A percentile compares a stretch with the other conserved stretches of the same genome.
phyloP scores from a whole-genome alignment of 1,140 invertebrate genomes.

The Drosophila pectinifera region DNA sequence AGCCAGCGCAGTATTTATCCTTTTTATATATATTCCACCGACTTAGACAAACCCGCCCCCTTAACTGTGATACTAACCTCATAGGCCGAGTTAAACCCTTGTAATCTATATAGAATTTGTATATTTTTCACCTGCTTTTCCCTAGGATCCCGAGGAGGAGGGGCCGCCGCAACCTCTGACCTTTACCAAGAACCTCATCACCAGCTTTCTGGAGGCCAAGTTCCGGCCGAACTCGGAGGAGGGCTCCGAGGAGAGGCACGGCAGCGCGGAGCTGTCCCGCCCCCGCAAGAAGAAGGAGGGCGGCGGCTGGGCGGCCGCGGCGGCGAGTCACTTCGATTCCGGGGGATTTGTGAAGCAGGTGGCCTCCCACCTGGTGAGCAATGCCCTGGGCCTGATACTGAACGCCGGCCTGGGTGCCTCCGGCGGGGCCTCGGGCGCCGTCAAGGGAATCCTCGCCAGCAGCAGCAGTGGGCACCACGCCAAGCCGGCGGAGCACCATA shows the following conservation, averaged over 20 bases:
- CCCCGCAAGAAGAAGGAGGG: constrained; percentile 47
- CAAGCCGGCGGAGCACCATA: constrained; percentile 31
- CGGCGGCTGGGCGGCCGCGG: constrained; percentile 18
- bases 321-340: constrained; percentile 64
- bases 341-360: constrained; percentile 78
- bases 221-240: constrained; percentile 52
- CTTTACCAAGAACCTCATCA: constrained; percentile 73
- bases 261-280: constrained; percentile 42
- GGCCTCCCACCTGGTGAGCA: constrained; percentile 74
- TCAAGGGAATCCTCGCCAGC: constrained; percentile 67
- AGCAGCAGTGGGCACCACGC: constrained; percentile 58
- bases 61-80: constrained; percentile 59
- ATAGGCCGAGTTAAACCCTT: rapidly evolving
- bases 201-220: constrained; percentile 73
- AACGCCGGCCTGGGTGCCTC: constrained; percentile 78
- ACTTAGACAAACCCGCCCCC: not conserved
- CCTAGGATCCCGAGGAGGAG: constrained; percentile 82
- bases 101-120: too few relatives aligned
- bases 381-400: constrained; percentile 67
- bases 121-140: not conserved
- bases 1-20: constrained; percentile 84
- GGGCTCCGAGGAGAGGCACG: constrained; percentile 58
- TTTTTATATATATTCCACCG: not conserved
- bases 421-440: constrained; percentile 74
- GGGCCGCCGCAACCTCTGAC: constrained; percentile 73